Conservation (phyloP, 2,888 invertebrate genomes). For the Entomobrya proxima region DNA sequence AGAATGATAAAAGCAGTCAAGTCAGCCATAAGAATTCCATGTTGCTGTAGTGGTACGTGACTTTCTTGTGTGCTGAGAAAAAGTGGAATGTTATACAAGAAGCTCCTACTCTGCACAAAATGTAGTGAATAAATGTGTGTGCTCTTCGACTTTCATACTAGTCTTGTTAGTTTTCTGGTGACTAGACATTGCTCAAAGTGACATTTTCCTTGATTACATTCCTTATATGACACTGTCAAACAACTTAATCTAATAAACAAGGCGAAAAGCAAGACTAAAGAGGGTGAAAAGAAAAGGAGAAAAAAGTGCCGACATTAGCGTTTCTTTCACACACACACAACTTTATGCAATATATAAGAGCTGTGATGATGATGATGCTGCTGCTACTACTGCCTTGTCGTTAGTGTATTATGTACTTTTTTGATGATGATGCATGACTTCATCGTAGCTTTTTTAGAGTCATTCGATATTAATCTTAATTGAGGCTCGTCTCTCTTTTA, state of each 20-base stretch:
- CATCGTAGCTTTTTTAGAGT: conserved; percentile 32
- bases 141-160: background rate
- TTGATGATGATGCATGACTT: conserved; percentile 42
- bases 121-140: background rate
- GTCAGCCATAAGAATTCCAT: background rate
- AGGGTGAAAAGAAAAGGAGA: conserved; percentile 8
- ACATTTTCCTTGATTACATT: conserved; percentile 66
- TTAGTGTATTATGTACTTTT: conserved; percentile 10
- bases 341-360: conserved; percentile 1
- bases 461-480: conserved; percentile 63
- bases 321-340: conserved; percentile 15
- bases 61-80: background rate
- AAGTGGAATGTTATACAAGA: background rate
- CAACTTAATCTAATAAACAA: conserved; percentile 64
- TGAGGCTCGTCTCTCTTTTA: conserved; percentile 17
- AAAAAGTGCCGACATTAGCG: conserved; percentile 60
- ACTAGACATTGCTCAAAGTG: conserved; percentile 55
- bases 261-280: conserved; percentile 19
- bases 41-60: background rate
- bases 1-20: background rate
- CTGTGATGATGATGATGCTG: background rate
- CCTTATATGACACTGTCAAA: conserved; percentile 63
- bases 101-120: too few relatives aligned
- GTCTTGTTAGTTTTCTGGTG: conserved; percentile 22
- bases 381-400: background rate